Evolutionary conservation across 2,113 vertebrate genomes (phyloP).

Genomic region (Acanthochromis polyacanthus): DNA sequence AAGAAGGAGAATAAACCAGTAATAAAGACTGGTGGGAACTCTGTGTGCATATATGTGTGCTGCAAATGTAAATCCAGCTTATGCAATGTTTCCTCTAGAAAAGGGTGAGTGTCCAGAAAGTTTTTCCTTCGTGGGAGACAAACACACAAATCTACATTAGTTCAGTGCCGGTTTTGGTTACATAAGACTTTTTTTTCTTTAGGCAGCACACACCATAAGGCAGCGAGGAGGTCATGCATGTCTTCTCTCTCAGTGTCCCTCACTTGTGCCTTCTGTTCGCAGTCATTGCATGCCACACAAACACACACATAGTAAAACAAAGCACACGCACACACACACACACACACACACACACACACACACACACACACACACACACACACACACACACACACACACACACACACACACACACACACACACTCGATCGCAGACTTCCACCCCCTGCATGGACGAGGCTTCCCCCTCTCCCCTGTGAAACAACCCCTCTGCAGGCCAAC

Average conservation of each 20-base stretch:
- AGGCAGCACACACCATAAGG: slow-evolving; percentile 64
- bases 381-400: slow-evolving; percentile 25
- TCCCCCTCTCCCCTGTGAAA: slow-evolving; percentile 66
- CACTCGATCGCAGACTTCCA: slow-evolving; percentile 56
- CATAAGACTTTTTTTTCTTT: slow-evolving; percentile 65
- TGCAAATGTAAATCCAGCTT: slow-evolving; percentile 66
- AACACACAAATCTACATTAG: slow-evolving; percentile 67
- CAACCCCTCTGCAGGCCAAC: slow-evolving; percentile 51
- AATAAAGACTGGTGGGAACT: neutral
- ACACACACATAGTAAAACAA: neutral
- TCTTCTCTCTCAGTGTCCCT: slow-evolving; percentile 62
- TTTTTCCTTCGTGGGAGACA: slow-evolving; percentile 63
- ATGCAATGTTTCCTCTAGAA: slow-evolving; percentile 64
- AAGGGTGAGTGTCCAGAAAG: slow-evolving; percentile 59
- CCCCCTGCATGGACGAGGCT: slow-evolving; percentile 65
- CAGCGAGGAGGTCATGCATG: slow-evolving; percentile 62
- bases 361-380: slow-evolving; percentile 39
- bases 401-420: slow-evolving; percentile 41
- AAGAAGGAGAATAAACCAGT: neutral
- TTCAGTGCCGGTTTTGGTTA: slow-evolving; percentile 58
- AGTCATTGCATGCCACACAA: slow-evolving; percentile 39
- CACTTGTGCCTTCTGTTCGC: slow-evolving; percentile 76
- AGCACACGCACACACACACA: slow-evolving; percentile 29
- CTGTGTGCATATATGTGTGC: slow-evolving; percentile 8
- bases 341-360: slow-evolving; percentile 41